Conservation (phyloP, 2,797 vertebrate species). For the Astyanax mexicanus region DNA sequence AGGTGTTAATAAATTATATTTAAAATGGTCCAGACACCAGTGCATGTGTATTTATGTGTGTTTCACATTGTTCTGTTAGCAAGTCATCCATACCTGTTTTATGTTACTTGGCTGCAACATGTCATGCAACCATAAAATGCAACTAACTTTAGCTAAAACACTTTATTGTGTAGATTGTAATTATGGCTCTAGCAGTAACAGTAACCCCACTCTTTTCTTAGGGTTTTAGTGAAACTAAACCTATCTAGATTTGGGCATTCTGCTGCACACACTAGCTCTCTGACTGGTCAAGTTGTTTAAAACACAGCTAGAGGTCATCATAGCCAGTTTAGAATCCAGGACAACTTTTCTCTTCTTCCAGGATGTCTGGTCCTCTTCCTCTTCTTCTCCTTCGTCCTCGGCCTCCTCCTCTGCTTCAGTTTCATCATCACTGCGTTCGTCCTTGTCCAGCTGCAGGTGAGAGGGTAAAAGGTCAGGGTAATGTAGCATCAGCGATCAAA, state of each 20-base stretch:
- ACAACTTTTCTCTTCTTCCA: conserved; percentile 69
- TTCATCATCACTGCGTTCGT: conserved; percentile 91
- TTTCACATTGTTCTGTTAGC: not conserved
- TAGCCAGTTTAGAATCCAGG: conserved; percentile 70
- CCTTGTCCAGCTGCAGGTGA: conserved; percentile 83
- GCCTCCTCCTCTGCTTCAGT: conserved; percentile 81
- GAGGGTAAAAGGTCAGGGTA: not conserved
- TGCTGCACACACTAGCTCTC: conserved; percentile 64
- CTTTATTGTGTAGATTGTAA: not conserved
- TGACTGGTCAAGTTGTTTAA: conserved; percentile 71
- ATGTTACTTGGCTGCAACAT: not conserved
- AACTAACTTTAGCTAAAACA: not conserved
- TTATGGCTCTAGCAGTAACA: not conserved
- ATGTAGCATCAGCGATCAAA: not conserved
- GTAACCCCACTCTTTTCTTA: not conserved
- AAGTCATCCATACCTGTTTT: not conserved
- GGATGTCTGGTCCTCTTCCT: conserved; percentile 70
- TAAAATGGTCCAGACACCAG: not conserved
- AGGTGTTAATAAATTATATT: not conserved
- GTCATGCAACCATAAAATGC: not conserved
- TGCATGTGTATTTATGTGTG: not conserved
- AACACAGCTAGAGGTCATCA: conserved; percentile 75
- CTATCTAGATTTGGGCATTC: conserved; percentile 66
- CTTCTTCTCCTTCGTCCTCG: conserved; percentile 68
- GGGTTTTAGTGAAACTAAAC: not conserved